These are phyloP conservation scores for Xylota sylvarum DNA, from an alignment of 2,888 invertebrate genomes.

Conservation along the genomic window DNA sequence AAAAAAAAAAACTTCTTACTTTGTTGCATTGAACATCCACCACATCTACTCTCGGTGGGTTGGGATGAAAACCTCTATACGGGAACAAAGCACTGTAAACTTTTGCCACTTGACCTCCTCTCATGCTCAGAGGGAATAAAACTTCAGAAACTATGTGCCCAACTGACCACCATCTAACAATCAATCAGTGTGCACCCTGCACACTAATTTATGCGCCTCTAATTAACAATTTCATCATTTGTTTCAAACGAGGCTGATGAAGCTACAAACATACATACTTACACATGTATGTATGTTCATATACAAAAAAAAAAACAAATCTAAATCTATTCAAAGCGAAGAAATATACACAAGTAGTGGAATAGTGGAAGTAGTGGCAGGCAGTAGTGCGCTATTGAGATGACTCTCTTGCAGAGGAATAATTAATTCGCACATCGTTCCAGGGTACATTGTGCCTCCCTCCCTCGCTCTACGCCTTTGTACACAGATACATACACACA, in stretches of 20 bases:
- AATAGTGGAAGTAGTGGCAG: conserved; percentile 37
- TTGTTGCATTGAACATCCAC: conserved; percentile 55
- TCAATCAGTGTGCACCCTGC: conserved; percentile 72
- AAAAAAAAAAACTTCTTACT: conserved; percentile 51
- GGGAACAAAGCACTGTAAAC: conserved; percentile 55
- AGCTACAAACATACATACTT: not conserved
- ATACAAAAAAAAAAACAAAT: conserved; percentile 28
- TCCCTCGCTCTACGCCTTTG: not conserved
- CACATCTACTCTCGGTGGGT: conserved; percentile 29
- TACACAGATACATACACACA: conserved; percentile 11
- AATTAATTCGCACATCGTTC: conserved; percentile 70
- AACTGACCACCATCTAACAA: conserved; percentile 73
- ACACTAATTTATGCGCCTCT: conserved; percentile 74
- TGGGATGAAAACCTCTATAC: conserved; percentile 11
- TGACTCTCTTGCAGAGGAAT: conserved; percentile 62
- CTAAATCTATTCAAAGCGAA: conserved; percentile 52
- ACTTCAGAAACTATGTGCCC: conserved; percentile 52
- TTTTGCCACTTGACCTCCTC: conserved; percentile 71
- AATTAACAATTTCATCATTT: conserved; percentile 73
- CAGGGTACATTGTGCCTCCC: not conserved
- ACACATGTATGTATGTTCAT: no score
- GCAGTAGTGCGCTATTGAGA: conserved; percentile 53
- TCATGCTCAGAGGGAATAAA: conserved; percentile 45
- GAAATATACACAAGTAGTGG: conserved; percentile 44
- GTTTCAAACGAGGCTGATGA: conserved; percentile 42